phyloP scores from a whole-genome alignment of 2,888 invertebrate genomes.

The Heliconius charithonia region DNA sequence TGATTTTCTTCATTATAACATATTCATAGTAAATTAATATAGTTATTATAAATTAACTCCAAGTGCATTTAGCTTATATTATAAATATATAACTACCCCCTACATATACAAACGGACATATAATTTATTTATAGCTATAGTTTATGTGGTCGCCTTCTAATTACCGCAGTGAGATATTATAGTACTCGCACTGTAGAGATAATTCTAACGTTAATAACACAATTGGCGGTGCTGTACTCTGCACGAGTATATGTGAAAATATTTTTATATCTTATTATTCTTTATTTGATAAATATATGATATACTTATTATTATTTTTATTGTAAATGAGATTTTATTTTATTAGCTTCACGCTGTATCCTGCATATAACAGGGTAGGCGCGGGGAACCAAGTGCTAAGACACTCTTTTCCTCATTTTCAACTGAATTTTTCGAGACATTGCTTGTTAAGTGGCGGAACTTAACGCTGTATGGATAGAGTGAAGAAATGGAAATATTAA shows the following conservation, averaged over 20 bases:
- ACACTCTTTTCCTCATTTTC: no score
- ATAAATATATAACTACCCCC: neutral
- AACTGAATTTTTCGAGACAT: no score
- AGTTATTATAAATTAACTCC: neutral
- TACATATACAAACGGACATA: neutral
- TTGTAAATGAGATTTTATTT: no score
- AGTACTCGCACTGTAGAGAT: conserved; percentile 13
- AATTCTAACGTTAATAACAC: conserved; percentile 19
- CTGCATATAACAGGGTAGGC: no score
- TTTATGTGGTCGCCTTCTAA: conserved; percentile 24
- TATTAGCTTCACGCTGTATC: no score
- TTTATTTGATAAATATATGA: neutral
- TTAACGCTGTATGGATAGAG: no score
- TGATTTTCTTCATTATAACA: no score
- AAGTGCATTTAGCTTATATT: neutral
- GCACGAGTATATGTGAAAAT: neutral
- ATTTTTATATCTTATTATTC: neutral
- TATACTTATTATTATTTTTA: neutral
- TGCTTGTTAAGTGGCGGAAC: no score
- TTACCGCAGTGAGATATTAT: conserved; percentile 16
- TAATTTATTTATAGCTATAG: conserved; percentile 7
- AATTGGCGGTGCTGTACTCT: neutral
- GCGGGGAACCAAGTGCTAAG: no score
- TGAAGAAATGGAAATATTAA: no score
- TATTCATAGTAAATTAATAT: no score